Evolutionary conservation across 2,113 vertebrate genomes (phyloP), one percentile per base, ranked within the genome.

Genomic region (Mirza zaza): DNA sequence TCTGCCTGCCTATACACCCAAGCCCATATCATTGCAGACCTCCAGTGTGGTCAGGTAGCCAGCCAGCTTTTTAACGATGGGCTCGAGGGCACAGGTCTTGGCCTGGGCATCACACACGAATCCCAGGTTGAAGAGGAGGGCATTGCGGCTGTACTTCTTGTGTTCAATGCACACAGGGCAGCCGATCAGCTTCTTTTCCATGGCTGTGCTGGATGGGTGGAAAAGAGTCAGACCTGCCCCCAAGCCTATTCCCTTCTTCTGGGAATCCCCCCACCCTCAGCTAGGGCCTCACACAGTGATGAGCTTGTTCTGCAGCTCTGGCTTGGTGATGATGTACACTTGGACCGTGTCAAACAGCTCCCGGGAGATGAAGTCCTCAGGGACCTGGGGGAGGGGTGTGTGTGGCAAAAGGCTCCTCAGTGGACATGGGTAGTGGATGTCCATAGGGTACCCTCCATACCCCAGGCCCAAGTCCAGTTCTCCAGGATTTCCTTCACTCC

Each of bases 281-380:
- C 39, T 42, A 76, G 88, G 70, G 97, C 99, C 99, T 98, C 98
- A 99, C 99, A 99, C 99, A 48, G 99, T 99, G 97, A 99, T 99
- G 39, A 99, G 98, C 97, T 99, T 99, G 98, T 99, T 99, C 98
- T 99, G 99, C 68, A 99, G 99, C 96, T 99, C 99, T 25, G 99
- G 99, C 97, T 99, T 99, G 75, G 99, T 99, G 97, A 99, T 99
- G 39, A 99, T 99, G 34, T 99, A 99, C 86, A 99, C 99, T 90
- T 99, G 99, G 87, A 99, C 99, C 0, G 99, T 99, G 97, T 99
- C 99, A 96, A 99, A 99, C n/a, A 99, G 99, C 97, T 99, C 99
- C 71, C 99, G 98, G 3, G 99, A 99, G 96, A 99, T 99, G 98
- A 99, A 99, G 50, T 99, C 99, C 97, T 99, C 99, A 3, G 99